Percentiles rank a stretch among this genome's conserved stretches.
Evolutionary conservation across 2,113 vertebrate genomes (phyloP).

Genomic region (Phoenicopterus ruber): DNA sequence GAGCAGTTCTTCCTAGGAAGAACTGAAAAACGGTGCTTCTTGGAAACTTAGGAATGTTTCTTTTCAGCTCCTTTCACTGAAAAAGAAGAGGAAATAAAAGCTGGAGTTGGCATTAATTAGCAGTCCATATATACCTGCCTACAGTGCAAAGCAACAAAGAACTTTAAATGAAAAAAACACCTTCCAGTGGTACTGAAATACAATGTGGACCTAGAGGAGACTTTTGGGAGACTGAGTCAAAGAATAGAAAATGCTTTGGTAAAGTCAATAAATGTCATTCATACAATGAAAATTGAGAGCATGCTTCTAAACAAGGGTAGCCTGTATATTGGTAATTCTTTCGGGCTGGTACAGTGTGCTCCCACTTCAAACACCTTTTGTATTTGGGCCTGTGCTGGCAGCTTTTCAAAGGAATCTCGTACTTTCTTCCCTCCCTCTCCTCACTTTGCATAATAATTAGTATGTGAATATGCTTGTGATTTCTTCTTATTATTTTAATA

Average conservation of each 20-base stretch:
- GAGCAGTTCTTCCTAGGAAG: background rate
- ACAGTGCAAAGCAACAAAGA: background rate
- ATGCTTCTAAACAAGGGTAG: background rate
- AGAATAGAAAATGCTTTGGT: background rate
- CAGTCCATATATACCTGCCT: background rate
- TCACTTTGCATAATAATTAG: conserved; percentile 27
- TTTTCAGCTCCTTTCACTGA: background rate
- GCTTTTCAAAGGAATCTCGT: conserved; percentile 10
- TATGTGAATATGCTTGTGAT: conserved; percentile 20
- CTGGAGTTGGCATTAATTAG: background rate
- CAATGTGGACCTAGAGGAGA: background rate
- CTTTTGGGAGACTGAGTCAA: background rate
- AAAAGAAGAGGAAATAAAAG: background rate
- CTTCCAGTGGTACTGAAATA: background rate
- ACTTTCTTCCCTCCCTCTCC: background rate
- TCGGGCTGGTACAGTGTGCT: background rate
- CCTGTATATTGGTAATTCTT: background rate
- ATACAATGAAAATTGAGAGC: background rate
- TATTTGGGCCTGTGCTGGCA: conserved; percentile 27
- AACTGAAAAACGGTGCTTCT: background rate
- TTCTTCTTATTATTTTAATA: conserved; percentile 19
- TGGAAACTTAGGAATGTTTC: background rate
- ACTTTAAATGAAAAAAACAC: background rate
- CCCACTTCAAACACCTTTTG: conserved; percentile 37
- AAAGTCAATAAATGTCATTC: background rate